Evolutionary conservation across 2,888 invertebrate genomes (phyloP), one percentile per base, ranked within the genome.

Genomic region (Ischnura elegans): DNA sequence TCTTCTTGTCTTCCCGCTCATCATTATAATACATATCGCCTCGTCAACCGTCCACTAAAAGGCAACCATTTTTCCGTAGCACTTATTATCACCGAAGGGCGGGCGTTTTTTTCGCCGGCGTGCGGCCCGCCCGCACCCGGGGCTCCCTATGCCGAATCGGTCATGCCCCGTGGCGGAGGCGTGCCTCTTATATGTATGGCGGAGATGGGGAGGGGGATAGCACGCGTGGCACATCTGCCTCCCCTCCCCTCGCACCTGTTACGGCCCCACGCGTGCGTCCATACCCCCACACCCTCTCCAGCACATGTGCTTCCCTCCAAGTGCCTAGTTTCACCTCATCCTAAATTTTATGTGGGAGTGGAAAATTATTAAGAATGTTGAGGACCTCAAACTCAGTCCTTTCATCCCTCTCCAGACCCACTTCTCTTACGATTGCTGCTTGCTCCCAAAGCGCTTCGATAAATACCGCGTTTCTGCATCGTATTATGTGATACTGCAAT

Each of bases 171-270:
- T 10, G 76, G 76, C 76, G 76, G 76, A 76, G 76, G 76, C 76
- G 76, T 76, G 76, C 76, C 76, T 76, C 76, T 10, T 25, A 13
- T 51, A 19, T 51, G n/a, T n/a, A n/a, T n/a, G n/a, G n/a, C n/a
- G n/a, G n/a, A n/a, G n/a, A n/a, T n/a, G n/a, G n/a, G 51, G 51
- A 51, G 51, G 13, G 47, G 13, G 47, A 25, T 29, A 76, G 76
- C 76, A 76, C 76, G 76, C 76, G n/a, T 76, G 76, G 76, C 76
- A 76, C 36, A n/a, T n/a, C n/a, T n/a, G n/a, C n/a, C n/a, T n/a
- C n/a, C n/a, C 76, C 76, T 25, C 61, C 25, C 25, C 61, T 61
- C 76, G 76, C 76, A 76, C 76, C 76, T 76, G 76, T 76, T 76
- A 76, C n/a, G 76, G 36, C 36, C 76, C 76, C 76, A 76, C 76